Conservation (phyloP, 2,113 vertebrate genomes). For the Manacus vitellinus region DNA sequence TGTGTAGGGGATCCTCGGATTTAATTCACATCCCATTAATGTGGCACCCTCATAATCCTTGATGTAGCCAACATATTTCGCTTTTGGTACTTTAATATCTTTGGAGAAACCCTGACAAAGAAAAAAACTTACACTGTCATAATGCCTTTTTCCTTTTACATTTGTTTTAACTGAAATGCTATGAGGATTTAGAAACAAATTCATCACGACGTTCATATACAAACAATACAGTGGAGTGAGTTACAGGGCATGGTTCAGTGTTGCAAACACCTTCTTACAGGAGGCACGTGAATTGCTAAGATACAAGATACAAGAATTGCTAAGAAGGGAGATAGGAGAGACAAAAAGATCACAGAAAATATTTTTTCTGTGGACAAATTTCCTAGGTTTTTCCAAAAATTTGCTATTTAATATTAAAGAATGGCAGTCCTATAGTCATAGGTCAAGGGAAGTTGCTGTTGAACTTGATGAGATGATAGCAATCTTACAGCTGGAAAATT, state of each 20-base stretch:
- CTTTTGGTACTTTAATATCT: conserved; percentile 97
- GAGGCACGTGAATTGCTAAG: background rate
- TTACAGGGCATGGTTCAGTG: background rate
- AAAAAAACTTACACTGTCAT: background rate
- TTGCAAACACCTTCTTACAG: background rate
- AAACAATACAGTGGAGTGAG: background rate
- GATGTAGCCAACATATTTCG: conserved; percentile 97
- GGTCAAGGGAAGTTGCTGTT: background rate
- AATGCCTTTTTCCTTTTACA: background rate
- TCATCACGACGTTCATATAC: background rate
- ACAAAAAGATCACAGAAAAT: background rate
- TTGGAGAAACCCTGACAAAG: conserved; percentile 92
- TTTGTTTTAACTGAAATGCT: background rate
- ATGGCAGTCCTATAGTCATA: background rate
- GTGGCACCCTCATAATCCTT: conserved; percentile 99
- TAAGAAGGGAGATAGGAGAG: background rate
- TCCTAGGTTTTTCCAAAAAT: background rate
- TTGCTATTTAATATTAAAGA: background rate
- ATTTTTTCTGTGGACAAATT: background rate
- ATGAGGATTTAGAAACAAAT: background rate
- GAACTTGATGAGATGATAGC: background rate
- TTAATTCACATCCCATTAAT: conserved; percentile 97
- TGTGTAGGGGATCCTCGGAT: conserved; percentile 95
- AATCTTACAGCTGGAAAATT: background rate
- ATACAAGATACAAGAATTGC: background rate